phyloP scores from a whole-genome alignment of 1,140 invertebrate species.

The Oreohelix idahoensis region DNA sequence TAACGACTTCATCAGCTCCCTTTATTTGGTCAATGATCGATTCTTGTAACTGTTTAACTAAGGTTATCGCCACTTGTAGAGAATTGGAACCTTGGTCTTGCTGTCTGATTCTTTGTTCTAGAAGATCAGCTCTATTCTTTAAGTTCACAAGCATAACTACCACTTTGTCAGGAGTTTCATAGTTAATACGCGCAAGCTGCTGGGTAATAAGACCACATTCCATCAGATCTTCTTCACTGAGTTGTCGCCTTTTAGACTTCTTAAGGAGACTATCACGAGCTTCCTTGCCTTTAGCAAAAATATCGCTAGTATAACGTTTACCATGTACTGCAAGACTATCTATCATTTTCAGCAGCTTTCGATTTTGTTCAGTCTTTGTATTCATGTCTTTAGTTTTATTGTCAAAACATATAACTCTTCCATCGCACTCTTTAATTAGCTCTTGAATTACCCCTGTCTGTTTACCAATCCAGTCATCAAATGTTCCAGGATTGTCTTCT shows the following conservation, averaged over 20 bases:
- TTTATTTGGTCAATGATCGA: background rate
- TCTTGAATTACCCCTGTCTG: background rate
- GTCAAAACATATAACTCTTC: conserved; percentile 4
- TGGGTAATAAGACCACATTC: background rate
- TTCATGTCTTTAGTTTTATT: background rate
- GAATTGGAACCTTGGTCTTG: background rate
- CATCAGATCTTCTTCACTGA: background rate
- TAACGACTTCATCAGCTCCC: too few species aligned
- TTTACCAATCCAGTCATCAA: background rate
- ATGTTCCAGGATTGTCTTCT: background rate
- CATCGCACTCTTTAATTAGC: too few species aligned
- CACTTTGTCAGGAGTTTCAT: too few species aligned
- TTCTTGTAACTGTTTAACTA: background rate
- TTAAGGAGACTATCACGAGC: conserved; percentile 3
- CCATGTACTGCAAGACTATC: background rate
- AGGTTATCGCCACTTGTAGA: background rate
- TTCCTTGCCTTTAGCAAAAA: background rate
- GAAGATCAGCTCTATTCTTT: background rate
- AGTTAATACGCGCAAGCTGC: background rate
- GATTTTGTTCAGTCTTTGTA: background rate
- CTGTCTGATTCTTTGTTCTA: background rate
- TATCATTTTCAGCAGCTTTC: background rate
- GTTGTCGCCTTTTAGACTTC: background rate
- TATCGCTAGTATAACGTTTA: conserved; percentile 13
- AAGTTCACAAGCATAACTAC: background rate